Evolutionary conservation across 2,888 invertebrate species (phyloP).

Genomic region (Celastrina argiolus): DNA sequence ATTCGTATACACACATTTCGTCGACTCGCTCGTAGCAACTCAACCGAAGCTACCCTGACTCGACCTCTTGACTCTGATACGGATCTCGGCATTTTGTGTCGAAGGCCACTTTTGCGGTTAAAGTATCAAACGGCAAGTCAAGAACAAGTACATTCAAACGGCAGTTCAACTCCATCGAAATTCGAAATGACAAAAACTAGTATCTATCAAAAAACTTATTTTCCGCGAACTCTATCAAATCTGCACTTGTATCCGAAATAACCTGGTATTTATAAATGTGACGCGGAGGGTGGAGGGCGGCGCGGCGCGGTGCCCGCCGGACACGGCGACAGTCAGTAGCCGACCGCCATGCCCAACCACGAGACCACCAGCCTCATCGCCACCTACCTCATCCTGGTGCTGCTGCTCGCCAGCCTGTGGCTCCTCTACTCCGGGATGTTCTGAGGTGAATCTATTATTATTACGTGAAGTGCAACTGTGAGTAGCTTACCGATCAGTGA

Average conservation of each 20-base stretch:
- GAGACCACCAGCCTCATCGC: slow-evolving; percentile 83
- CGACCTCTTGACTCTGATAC: too few species aligned
- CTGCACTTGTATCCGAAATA: slow-evolving; percentile 47
- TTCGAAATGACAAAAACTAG: too few species aligned
- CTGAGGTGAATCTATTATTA: slow-evolving; percentile 53
- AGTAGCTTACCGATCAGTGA: background rate
- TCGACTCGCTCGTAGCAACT: too few species aligned
- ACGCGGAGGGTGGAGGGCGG: slow-evolving; percentile 54
- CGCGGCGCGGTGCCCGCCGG: slow-evolving; percentile 25
- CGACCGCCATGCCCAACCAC: slow-evolving; percentile 67
- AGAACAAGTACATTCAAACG: too few species aligned
- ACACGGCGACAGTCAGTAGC: slow-evolving; percentile 34
- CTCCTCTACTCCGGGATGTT: slow-evolving; percentile 81
- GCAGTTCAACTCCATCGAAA: too few species aligned
- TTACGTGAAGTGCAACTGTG: background rate
- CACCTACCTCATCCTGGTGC: slow-evolving; percentile 83
- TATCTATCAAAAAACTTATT: background rate
- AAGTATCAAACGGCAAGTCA: too few species aligned
- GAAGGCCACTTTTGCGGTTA: too few species aligned
- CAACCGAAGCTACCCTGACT: too few species aligned
- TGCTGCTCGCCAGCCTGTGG: slow-evolving; percentile 82
- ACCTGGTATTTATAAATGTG: slow-evolving; percentile 60
- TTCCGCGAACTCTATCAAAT: slow-evolving; percentile 30
- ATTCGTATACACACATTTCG: too few species aligned
- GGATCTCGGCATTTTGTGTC: too few species aligned